Evolutionary conservation across 2,113 vertebrate genomes (phyloP), one percentile per base, ranked within the genome.

Genomic region (Scomber colias): DNA sequence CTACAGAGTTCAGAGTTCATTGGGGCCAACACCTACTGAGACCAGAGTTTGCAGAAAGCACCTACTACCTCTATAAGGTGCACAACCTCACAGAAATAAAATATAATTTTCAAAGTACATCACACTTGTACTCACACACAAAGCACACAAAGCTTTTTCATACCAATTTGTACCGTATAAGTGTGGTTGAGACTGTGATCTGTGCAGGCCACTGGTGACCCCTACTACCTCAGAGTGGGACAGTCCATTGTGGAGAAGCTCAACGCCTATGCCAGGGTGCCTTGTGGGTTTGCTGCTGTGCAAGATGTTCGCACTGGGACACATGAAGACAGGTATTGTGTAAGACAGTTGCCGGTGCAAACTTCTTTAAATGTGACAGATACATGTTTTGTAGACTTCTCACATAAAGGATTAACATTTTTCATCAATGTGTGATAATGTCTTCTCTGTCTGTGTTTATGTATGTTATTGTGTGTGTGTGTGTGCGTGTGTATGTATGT

Each of bases 11-110:
- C 62, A 94, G 97, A 86, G 98, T 99, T 78, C 98, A 99, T 50
- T 99, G 98, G 98, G 98, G 97, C 84, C 98, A 99, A 91, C 98
- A 99, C 83, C 96, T 98, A 27, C 93, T 99, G 87, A 95, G 98
- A 85, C 98, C 98, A 79, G 98, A 99, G 91, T 99, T 99, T 96
- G 98, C 98, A 73, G 98, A 99, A 92, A 99, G 98, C 92, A 99
- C 98, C 62, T 99, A 99, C 89, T 99, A 99, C 95, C 95, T 99
- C 80, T 99, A 98, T 84, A 99, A 99, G 95, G 98, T 97, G 84
- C 83, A 9, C 30, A 56, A 30, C 1, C 14, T 19, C 0, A 11
- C 17, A 30, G 5, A 56, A 13, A 30, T 11, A 31, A 60, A 27
- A 27, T n/a, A 30, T 6, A 56, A 44, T 40, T 35, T 35, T 35